Percentiles rank a stretch among this genome's conserved stretches.
These are phyloP conservation scores for Intellagama lesueurii DNA, from an alignment of 2,797 vertebrate genomes.

Conservation along the genomic window DNA sequence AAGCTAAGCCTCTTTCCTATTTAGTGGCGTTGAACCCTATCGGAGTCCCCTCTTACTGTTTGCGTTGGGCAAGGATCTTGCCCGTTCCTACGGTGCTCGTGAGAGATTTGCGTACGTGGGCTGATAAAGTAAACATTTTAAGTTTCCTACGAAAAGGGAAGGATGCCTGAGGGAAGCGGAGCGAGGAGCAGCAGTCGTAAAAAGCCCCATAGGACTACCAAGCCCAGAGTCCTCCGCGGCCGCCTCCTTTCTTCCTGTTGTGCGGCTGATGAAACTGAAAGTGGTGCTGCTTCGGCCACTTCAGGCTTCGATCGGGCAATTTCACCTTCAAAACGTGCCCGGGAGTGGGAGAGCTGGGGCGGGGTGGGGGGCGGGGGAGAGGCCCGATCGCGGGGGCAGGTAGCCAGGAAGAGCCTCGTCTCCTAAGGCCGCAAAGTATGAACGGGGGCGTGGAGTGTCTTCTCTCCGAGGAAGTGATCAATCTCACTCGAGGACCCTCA, in stretches of 20 bases:
- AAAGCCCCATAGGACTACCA: constrained; percentile 61
- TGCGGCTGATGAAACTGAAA: constrained; percentile 51
- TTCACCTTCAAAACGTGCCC: constrained; percentile 40
- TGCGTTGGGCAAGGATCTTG: too few relatives aligned
- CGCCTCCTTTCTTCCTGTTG: background rate
- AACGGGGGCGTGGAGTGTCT: constrained; percentile 35
- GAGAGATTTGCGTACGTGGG: too few relatives aligned
- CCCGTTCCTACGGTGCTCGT: too few relatives aligned
- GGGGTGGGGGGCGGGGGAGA: constrained; percentile 8
- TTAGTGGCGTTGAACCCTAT: too few relatives aligned
- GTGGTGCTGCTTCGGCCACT: background rate
- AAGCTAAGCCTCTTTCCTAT: too few relatives aligned
- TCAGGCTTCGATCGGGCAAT: background rate
- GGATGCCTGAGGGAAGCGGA: rapidly evolving
- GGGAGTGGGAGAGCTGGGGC: background rate
- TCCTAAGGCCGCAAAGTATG: too few relatives aligned
- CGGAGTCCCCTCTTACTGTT: too few relatives aligned
- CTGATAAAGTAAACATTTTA: too few relatives aligned
- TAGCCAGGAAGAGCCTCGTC: too few relatives aligned
- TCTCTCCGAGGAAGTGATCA: constrained; percentile 75
- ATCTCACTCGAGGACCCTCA: constrained; percentile 77
- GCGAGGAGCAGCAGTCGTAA: rapidly evolving
- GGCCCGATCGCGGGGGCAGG: constrained; percentile 74
- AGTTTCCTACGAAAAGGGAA: background rate
- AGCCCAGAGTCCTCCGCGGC: constrained; percentile 67